These are phyloP conservation scores for Aphaenogaster ashmeadi DNA, from an alignment of 1,140 invertebrate genomes.

Conservation along the genomic window DNA sequence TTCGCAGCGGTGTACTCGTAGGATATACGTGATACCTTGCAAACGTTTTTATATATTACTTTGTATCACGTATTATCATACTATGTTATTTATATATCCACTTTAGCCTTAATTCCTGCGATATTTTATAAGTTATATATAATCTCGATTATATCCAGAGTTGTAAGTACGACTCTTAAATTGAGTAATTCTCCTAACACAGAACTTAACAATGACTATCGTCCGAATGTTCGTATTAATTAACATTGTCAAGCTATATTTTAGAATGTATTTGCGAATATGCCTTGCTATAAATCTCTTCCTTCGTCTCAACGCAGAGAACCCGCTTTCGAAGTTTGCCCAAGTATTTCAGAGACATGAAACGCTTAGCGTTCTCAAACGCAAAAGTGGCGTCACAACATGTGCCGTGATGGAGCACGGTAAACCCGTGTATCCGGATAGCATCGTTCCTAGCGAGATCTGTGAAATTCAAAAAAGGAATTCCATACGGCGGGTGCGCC, in stretches of 20 bases:
- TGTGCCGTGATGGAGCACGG: background rate
- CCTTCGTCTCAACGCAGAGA: background rate
- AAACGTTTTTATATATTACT: background rate
- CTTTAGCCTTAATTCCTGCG: background rate
- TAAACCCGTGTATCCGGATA: background rate
- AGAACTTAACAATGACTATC: background rate
- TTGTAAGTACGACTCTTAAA: background rate
- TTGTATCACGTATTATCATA: background rate
- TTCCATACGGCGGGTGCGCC: conserved; percentile 47
- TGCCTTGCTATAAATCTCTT: background rate
- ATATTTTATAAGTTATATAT: background rate
- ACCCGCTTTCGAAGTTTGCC: background rate
- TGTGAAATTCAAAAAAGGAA: conserved; percentile 54
- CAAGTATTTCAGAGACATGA: background rate
- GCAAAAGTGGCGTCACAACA: background rate
- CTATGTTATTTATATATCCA: background rate
- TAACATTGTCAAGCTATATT: background rate
- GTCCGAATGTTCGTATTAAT: background rate
- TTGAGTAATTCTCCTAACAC: background rate
- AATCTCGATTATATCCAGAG: background rate
- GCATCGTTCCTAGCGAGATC: conserved; percentile 32
- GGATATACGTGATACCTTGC: background rate
- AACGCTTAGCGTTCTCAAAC: background rate
- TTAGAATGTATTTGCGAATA: background rate
- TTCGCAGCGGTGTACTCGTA: background rate